Conservation (phyloP, 2,113 vertebrate species). For the Limanda limanda region DNA sequence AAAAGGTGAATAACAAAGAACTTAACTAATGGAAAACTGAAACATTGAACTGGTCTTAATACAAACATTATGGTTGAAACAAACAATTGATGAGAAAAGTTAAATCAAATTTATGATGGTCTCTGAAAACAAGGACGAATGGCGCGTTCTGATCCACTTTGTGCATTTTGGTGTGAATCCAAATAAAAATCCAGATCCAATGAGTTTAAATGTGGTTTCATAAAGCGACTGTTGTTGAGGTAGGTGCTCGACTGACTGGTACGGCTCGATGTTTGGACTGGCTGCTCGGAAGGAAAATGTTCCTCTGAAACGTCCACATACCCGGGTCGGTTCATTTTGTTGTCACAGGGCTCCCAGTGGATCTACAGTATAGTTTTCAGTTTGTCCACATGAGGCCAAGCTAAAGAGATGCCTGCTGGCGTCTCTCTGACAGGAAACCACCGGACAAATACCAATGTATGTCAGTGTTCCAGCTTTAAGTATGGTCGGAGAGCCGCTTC, state of each 20-base stretch:
- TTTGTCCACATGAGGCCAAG: conserved; percentile 47
- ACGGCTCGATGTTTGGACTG: neutral
- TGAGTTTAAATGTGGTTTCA: no score
- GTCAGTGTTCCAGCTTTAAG: conserved; percentile 33
- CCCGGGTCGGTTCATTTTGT: conserved; percentile 5
- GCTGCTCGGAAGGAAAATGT: neutral
- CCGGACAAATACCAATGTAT: conserved; percentile 53
- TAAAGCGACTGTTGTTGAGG: no score
- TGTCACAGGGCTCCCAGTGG: conserved; percentile 6
- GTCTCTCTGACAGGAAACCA: conserved; percentile 47
- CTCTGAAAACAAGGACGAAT: no score
- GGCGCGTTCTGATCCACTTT: no score
- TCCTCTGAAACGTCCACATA: conserved; percentile 11
- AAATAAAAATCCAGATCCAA: no score
- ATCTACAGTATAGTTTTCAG: conserved; percentile 18
- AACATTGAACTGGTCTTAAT: no score
- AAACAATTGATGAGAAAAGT: no score
- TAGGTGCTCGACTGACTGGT: neutral
- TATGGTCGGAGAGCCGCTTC: conserved; percentile 27
- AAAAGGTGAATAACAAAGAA: no score
- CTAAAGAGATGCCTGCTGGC: conserved; percentile 47
- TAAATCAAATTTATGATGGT: no score
- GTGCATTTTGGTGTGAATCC: no score
- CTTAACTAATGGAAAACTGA: no score
- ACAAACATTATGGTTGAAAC: no score